Percentiles rank a stretch among this genome's conserved stretches.
These are phyloP conservation scores for Tursiops truncatus DNA, from an alignment of 2,113 vertebrate genomes.

Conservation along the genomic window DNA sequence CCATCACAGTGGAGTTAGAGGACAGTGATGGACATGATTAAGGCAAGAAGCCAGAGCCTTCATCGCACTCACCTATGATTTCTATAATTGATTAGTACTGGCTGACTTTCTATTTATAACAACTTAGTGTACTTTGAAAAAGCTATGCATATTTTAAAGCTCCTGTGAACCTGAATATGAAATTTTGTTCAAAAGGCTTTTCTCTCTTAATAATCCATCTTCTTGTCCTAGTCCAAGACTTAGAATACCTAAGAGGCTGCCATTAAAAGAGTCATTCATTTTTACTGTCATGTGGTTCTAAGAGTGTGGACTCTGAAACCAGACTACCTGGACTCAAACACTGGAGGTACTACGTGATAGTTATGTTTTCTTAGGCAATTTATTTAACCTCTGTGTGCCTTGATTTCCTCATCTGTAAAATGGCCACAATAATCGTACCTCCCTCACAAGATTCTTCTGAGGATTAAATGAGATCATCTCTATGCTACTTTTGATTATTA, in stretches of 20 bases:
- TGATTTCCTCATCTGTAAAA: slow-evolving; percentile 34
- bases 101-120: neutral
- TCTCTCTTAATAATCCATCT: neutral
- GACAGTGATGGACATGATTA: neutral
- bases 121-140: neutral
- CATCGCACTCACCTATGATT: neutral
- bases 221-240: neutral
- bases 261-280: neutral
- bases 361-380: neutral
- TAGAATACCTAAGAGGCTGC: neutral
- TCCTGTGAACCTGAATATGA: neutral
- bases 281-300: neutral
- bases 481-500: neutral
- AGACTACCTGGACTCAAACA: neutral
- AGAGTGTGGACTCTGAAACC: neutral
- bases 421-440: neutral
- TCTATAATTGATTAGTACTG: neutral
- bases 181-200: slow-evolving; percentile 7
- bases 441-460: neutral
- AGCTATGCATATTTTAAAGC: neutral
- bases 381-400: neutral
- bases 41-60: slow-evolving; percentile 11
- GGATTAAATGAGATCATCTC: neutral
- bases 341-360: neutral
- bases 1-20: neutral